Evolutionary conservation across 2,888 invertebrate species (phyloP).

Genomic region (Brachypalpus laphriformis): DNA sequence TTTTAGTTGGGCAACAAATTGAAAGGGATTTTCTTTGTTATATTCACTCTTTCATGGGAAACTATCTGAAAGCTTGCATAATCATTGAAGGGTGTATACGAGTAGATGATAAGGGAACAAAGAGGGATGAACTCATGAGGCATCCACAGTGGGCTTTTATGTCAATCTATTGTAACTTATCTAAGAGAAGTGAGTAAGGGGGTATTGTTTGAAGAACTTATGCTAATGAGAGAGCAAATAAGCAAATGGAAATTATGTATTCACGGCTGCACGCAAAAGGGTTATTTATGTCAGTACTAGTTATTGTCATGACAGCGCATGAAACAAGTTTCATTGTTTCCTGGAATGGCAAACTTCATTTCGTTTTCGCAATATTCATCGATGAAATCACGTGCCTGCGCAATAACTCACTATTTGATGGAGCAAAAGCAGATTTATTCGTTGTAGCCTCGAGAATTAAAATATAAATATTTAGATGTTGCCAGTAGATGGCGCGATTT

Average conservation of each 20-base stretch:
- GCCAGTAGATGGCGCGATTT: too few species aligned
- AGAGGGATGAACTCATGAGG: background rate
- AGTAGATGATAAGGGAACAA: background rate
- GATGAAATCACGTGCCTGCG: too few species aligned
- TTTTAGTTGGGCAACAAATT: background rate
- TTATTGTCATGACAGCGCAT: background rate
- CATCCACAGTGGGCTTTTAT: background rate
- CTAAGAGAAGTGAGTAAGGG: background rate
- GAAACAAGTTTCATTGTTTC: background rate
- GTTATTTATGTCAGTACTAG: background rate
- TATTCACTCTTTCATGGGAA: background rate
- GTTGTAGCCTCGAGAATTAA: too few species aligned
- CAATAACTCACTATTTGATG: too few species aligned
- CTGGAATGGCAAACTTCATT: too few species aligned
- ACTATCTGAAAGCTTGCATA: constrained; percentile 2
- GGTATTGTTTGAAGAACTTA: constrained; percentile 4
- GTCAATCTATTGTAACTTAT: constrained; percentile 24
- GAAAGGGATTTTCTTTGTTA: background rate
- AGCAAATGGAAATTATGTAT: constrained; percentile 1
- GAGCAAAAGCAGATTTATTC: too few species aligned
- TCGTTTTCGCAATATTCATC: too few species aligned
- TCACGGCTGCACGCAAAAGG: background rate
- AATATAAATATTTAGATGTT: too few species aligned
- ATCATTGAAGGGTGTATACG: background rate
- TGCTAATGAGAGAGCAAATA: constrained; percentile 14